phyloP scores from a whole-genome alignment of 2,888 invertebrate genomes.

The Polia nebulosa region DNA sequence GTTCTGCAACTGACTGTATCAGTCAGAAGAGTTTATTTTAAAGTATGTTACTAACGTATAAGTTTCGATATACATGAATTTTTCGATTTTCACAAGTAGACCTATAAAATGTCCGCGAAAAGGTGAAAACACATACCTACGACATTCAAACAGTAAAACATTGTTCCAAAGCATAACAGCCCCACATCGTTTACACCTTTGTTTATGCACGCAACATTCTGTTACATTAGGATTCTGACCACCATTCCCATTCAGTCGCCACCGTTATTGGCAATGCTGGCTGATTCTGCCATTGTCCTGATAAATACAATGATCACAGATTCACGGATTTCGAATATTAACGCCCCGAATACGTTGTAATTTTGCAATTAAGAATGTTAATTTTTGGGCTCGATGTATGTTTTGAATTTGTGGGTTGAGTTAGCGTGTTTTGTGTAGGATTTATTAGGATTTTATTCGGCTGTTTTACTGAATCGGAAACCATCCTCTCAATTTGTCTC shows the following conservation, averaged over 20 bases:
- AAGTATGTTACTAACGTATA: too few species aligned
- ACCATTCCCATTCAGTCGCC: constrained; percentile 45
- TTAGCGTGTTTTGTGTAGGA: not conserved
- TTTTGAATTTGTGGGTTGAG: constrained; percentile 32
- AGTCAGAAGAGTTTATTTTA: too few species aligned
- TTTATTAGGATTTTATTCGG: not conserved
- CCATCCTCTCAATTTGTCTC: not conserved
- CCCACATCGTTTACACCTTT: constrained; percentile 38
- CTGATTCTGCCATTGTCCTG: constrained; percentile 66
- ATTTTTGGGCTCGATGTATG: constrained; percentile 46
- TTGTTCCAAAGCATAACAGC: constrained; percentile 17
- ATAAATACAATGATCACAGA: constrained; percentile 59
- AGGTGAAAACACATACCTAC: not conserved
- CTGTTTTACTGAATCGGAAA: not conserved
- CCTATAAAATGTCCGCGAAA: not conserved
- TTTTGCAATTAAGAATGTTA: constrained; percentile 62
- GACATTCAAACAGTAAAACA: not conserved
- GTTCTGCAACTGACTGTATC: too few species aligned
- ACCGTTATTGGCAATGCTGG: constrained; percentile 56
- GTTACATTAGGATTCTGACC: constrained; percentile 62
- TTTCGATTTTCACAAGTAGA: too few species aligned
- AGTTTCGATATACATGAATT: too few species aligned
- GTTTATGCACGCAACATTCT: constrained; percentile 55
- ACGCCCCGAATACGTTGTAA: constrained; percentile 60
- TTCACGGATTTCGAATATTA: constrained; percentile 54